Base-by-base conservation (phyloP, 2,888 invertebrate genomes). In the Tortrix viridana region DNA sequence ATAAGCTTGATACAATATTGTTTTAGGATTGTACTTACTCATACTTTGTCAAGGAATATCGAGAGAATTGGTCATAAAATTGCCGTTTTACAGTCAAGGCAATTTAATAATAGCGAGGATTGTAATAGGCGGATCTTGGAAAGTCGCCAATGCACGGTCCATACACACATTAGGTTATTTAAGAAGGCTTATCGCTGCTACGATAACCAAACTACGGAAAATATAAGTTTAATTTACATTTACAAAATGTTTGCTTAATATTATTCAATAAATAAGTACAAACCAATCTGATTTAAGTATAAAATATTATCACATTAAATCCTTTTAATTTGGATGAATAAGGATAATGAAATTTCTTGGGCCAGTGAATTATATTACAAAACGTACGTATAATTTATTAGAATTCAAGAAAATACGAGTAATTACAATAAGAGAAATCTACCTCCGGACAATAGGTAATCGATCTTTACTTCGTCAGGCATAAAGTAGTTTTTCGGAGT, bases 1-100 rank as follows among this genome's bases (percentile, higher is more conserved):
- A 53, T 63, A 63, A 63, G 63, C 57, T 52, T 58, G 41, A 58
- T 58, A 53, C 63, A 63, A 63, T 63, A 63, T 63, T 63, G 63
- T 63, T 63, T 63, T 63, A 63, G 63, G 52, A 63, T 57, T 63
- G 52, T 52, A 57, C 62, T 58, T 58, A 53, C 57, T 63, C 57
- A 58, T 63, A 63, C 63, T 63, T 63, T 63, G 63, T 63, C 53
- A 58, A 53, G 57, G 57, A 58, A 58, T 53, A 58, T 58, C 32
- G 53, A 62, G 53, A 43, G 53, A 43, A 58, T 57, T 53, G 63
- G 32, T 63, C 63, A 57, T 63, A 63, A 63, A 63, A 58, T 63
- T 47, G 63, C 47, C 57, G 53, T 53, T 63, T 57, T 63, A 63
- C 58, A 58, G 47, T 52, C 22, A 37, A 23, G 58, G 53, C 52